Conservation (phyloP, 2,797 vertebrate genomes). For the Artibeus lituratus region DNA sequence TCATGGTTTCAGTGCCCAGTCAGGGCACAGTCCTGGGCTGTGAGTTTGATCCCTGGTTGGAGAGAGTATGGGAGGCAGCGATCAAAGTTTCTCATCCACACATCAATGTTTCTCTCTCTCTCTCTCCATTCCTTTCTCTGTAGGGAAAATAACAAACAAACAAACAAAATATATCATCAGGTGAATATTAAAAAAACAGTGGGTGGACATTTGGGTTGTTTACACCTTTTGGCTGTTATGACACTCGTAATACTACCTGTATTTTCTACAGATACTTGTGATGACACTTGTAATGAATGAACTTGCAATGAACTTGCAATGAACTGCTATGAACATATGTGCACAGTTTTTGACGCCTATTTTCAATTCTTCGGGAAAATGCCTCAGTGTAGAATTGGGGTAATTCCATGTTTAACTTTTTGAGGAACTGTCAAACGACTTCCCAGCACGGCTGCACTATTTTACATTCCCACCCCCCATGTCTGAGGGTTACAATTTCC, state of each 20-base stretch:
- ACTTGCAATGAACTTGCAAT: neutral
- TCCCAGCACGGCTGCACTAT: neutral
- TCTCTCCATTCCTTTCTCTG: too few species aligned
- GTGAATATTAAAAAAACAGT: neutral
- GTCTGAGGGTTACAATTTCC: neutral
- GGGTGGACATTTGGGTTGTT: neutral
- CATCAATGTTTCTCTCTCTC: too few species aligned
- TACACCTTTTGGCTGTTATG: neutral
- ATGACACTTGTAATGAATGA: too few species aligned
- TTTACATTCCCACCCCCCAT: neutral
- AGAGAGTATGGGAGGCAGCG: too few species aligned
- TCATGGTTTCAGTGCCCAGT: too few species aligned
- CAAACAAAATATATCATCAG: too few species aligned
- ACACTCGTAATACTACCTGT: too few species aligned
- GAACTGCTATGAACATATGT: neutral
- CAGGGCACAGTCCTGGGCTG: too few species aligned
- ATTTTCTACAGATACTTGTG: too few species aligned
- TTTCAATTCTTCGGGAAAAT: neutral
- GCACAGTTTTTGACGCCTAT: neutral
- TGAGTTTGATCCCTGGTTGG: too few species aligned
- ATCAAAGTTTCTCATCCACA: too few species aligned
- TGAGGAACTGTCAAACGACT: neutral
- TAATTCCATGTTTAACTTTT: neutral
- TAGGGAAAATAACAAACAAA: too few species aligned
- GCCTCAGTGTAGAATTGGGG: neutral